A percentile compares a stretch with the other conserved stretches of the same genome.
Conservation (phyloP, 2,888 invertebrate genomes). For the Tyria jacobaeae region DNA sequence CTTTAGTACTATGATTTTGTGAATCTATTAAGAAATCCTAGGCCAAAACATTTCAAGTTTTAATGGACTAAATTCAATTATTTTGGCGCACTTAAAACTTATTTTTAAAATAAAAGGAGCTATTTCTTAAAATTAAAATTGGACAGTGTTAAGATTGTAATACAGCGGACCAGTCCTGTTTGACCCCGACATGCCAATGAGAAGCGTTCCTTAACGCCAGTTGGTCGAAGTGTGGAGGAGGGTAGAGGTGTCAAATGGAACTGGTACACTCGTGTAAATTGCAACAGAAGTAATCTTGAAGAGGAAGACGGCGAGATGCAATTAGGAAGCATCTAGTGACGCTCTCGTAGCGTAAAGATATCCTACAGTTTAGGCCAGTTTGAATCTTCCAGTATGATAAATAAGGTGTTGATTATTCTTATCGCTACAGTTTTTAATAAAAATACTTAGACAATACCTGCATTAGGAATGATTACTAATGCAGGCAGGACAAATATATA, state of each 20-base stretch:
- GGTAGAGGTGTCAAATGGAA: slow-evolving; percentile 46
- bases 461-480: not conserved
- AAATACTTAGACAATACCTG: not conserved
- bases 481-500: too few relatives aligned
- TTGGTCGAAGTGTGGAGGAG: slow-evolving; percentile 29
- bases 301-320: slow-evolving; percentile 61
- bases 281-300: slow-evolving; percentile 63
- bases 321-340: slow-evolving; percentile 62
- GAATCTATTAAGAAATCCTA: not conserved
- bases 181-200: slow-evolving; percentile 44
- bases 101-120: slow-evolving; percentile 40
- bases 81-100: slow-evolving; percentile 34
- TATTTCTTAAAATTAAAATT: slow-evolving; percentile 51
- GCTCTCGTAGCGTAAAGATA: slow-evolving; percentile 49
- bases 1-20: not conserved
- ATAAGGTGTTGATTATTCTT: not conserved
- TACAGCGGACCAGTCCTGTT: slow-evolving; percentile 39
- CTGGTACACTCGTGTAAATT: slow-evolving; percentile 57
- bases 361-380: slow-evolving; percentile 42
- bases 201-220: slow-evolving; percentile 28
- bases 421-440: not conserved
- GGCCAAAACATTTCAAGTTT: not conserved
- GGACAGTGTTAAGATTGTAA: slow-evolving; percentile 47
- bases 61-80: slow-evolving; percentile 44
- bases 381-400: slow-evolving; percentile 2